phyloP scores from a whole-genome alignment of 2,888 invertebrate species.

The Choristoneura rosaceana region DNA sequence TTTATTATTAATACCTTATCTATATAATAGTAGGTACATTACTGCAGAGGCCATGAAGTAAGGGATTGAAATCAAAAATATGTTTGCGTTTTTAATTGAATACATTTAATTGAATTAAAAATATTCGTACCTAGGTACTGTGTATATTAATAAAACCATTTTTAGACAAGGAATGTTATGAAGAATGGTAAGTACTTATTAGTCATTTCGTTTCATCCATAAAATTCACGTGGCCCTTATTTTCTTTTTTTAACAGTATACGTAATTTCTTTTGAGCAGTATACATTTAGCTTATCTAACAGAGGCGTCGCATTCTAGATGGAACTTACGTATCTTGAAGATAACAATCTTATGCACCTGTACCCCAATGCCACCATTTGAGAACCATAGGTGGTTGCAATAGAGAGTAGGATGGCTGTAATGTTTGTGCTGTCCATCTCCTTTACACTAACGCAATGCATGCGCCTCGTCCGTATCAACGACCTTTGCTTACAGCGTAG shows the following conservation, averaged over 20 bases:
- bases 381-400: conserved; percentile 57
- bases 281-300: too few species aligned
- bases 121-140: too few species aligned
- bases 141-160: too few species aligned
- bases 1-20: not conserved
- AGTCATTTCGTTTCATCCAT: too few species aligned
- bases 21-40: not conserved
- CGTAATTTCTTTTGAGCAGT: too few species aligned
- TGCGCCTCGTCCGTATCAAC: conserved; percentile 74
- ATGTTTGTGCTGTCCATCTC: conserved; percentile 75
- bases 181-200: too few species aligned
- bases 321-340: not conserved
- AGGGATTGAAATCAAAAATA: too few species aligned
- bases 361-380: conserved; percentile 50
- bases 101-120: too few species aligned
- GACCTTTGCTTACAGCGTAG: conserved; percentile 74
- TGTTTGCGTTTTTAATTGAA: too few species aligned
- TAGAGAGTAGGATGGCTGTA: conserved; percentile 59
- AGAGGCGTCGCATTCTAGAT: not conserved
- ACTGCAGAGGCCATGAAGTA: not conserved
- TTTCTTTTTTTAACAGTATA: too few species aligned
- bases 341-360: conserved; percentile 36
- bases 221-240: too few species aligned
- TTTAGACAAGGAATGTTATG: too few species aligned
- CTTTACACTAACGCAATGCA: conserved; percentile 64